Evolutionary conservation across 2,888 invertebrate genomes (phyloP).

Genomic region (Schrankia costaestrigalis): DNA sequence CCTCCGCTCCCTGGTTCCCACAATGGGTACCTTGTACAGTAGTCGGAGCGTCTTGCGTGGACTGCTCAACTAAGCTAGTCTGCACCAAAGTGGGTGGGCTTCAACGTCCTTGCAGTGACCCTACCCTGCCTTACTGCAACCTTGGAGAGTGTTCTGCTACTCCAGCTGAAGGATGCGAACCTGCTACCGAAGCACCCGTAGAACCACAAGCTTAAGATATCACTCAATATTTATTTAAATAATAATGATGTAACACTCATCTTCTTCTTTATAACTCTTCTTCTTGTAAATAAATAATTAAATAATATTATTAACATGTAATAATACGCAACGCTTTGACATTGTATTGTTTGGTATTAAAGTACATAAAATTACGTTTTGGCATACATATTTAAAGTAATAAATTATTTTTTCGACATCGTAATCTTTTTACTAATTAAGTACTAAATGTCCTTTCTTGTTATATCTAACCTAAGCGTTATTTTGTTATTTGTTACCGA

Average conservation of each 20-base stretch:
- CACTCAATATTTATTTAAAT: neutral
- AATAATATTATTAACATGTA: too few species aligned
- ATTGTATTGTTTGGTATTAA: too few species aligned
- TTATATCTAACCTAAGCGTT: too few species aligned
- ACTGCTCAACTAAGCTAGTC: constrained; percentile 60
- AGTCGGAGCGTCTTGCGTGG: constrained; percentile 53
- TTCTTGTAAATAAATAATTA: too few species aligned
- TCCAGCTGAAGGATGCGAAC: constrained; percentile 53
- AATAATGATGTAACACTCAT: neutral
- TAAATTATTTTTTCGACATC: too few species aligned
- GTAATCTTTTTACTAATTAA: too few species aligned
- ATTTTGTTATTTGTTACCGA: too few species aligned
- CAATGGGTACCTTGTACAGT: constrained; percentile 61
- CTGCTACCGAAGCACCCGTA: constrained; percentile 34
- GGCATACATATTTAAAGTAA: too few species aligned
- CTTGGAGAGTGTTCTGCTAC: constrained; percentile 71
- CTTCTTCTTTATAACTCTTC: neutral
- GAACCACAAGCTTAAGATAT: constrained; percentile 10
- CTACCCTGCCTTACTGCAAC: constrained; percentile 66
- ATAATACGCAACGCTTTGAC: too few species aligned
- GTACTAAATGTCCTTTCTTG: too few species aligned
- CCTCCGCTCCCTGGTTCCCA: constrained; percentile 62
- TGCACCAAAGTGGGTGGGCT: constrained; percentile 68
- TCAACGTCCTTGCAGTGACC: constrained; percentile 58
- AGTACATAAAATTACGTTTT: too few species aligned